Evolutionary conservation across 2,888 invertebrate genomes (phyloP).

Genomic region (Amiota communis): DNA sequence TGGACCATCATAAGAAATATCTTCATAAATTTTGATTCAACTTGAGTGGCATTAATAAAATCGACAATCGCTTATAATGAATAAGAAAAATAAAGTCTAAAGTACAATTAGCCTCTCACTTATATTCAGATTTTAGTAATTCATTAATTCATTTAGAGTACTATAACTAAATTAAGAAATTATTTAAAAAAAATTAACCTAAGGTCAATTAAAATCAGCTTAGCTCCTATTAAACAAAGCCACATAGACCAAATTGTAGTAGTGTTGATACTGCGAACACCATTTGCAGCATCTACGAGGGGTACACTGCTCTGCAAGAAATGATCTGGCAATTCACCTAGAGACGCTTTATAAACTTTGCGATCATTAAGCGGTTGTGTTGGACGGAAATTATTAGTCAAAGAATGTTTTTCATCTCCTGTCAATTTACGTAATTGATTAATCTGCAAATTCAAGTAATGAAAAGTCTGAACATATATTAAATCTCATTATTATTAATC

Average conservation of each 20-base stretch:
- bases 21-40: no score
- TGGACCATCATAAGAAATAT: no score
- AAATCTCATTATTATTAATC: neutral
- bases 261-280: neutral
- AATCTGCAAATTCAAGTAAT: conserved; percentile 75
- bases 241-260: no score
- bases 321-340: neutral
- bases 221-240: conserved; percentile 12
- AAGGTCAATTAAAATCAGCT: neutral
- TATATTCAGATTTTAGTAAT: no score
- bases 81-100: no score
- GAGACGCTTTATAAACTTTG: conserved; percentile 72
- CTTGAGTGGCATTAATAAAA: no score
- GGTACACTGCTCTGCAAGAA: conserved; percentile 44
- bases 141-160: no score
- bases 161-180: no score
- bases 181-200: no score
- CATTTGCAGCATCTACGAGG: conserved; percentile 50
- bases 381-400: conserved; percentile 88
- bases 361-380: conserved; percentile 85
- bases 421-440: conserved; percentile 81
- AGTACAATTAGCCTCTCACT: no score
- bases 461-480: conserved; percentile 27
- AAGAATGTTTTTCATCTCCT: conserved; percentile 76
- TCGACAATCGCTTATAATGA: no score